Base-by-base conservation (phyloP, 2,113 vertebrate species). In the Gymnarchus niloticus region DNA sequence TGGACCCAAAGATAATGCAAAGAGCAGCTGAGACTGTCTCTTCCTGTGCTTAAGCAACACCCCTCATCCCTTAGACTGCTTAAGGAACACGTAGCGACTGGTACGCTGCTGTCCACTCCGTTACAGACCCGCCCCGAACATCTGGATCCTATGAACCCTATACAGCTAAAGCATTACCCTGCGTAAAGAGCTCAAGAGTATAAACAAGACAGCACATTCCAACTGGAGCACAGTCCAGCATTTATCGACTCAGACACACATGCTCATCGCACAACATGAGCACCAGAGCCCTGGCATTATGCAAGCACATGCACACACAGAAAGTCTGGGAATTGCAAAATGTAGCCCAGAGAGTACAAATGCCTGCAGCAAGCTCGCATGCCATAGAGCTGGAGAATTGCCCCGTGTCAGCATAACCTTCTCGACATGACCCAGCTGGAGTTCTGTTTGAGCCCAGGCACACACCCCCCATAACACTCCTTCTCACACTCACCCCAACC, bases 1-100 rank as follows among this genome's bases (percentile, higher is more conserved):
- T 81, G 85, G 89, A 90, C 83, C 88, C 85, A 89, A 83, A 54
- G 89, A 90, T 92, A 91, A 91, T 90, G 89, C 89, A 88, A 89
- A 89, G 89, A 91, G 89, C 87, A 92, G 90, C 85, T 89, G 86
- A 80, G 90, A 88, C 86, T 90, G 93, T 92, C 87, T 94, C 91
- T 92, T 93, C 88, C 92, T 91, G 88, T 92, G 94, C 93, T 94
- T 92, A 93, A 88, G 91, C 90, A 89, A 89, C 51, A 12, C 23
- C 49, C 19, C 33, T 9, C 48, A 57, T 33, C n/a, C 17, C 59
- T 46, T 37, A 8, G 49, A 48, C 37, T 81, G 86, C 82, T 88
- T 86, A 88, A 91, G 89, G 88, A 88, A 87, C 81, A 88, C 69
- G 84, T 21, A 56, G 73, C 54, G 23, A 80, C 25, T 37, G 57